phyloP scores from a whole-genome alignment of 2,113 vertebrate species.

The Mesembrinibis cayennensis region DNA sequence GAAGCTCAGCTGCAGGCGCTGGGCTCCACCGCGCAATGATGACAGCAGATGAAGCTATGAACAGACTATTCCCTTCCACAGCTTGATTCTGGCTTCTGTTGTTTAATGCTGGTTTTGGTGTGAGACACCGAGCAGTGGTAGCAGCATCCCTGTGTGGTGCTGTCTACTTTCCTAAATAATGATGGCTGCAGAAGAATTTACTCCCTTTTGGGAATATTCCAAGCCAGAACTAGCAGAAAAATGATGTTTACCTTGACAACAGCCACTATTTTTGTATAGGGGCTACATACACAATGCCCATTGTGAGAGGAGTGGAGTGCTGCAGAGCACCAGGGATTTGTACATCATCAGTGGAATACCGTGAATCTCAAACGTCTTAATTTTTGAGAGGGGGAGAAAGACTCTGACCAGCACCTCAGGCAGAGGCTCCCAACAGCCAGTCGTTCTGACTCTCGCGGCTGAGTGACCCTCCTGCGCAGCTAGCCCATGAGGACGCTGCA shows the following conservation, averaged over 20 bases:
- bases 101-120: background rate
- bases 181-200: background rate
- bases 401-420: background rate
- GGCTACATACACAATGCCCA: background rate
- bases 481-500: background rate
- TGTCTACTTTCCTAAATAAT: background rate
- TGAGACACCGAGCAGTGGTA: background rate
- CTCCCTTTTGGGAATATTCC: background rate
- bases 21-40: background rate
- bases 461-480: background rate
- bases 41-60: background rate
- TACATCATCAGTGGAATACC: background rate
- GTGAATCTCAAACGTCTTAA: background rate
- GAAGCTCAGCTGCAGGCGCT: background rate
- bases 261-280: background rate
- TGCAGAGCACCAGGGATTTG: background rate
- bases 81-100: background rate
- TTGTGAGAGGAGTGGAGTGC: background rate
- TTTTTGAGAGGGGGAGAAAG: background rate
- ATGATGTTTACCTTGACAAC: background rate
- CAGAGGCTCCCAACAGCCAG: background rate
- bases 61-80: background rate
- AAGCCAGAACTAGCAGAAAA: background rate
- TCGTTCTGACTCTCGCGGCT: fast-evolving
- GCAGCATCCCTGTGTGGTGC: background rate